Conservation (phyloP, 2,888 invertebrate genomes). For the Himalopsyche kuldschensis region DNA sequence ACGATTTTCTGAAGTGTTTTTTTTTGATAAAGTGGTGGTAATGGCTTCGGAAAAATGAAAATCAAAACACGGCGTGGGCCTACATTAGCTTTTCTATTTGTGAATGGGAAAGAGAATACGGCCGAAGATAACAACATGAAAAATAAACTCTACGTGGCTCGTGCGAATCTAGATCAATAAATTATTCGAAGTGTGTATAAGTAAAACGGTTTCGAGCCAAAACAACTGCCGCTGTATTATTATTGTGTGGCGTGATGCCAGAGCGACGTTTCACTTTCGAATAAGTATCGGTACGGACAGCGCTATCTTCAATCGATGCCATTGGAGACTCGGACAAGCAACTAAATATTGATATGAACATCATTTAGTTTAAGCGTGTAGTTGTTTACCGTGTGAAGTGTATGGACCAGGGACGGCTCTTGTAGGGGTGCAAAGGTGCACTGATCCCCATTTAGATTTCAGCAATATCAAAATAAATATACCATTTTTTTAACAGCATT, state of each 20-base stretch:
- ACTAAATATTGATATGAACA: too few relatives aligned
- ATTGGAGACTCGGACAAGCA: too few relatives aligned
- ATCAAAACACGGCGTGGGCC: neutral
- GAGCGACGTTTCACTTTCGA: neutral
- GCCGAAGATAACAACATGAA: neutral
- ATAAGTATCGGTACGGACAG: too few relatives aligned
- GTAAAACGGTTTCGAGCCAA: neutral
- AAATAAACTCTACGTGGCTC: neutral
- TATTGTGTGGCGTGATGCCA: neutral
- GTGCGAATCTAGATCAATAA: neutral
- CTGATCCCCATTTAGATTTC: too few relatives aligned
- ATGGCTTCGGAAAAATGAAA: neutral
- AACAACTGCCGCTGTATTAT: neutral
- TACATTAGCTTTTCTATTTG: neutral
- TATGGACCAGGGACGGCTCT: too few relatives aligned
- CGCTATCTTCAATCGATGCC: too few relatives aligned
- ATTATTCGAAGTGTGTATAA: neutral
- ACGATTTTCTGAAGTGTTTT: too few relatives aligned
- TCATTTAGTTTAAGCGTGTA: too few relatives aligned
- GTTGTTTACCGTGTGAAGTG: too few relatives aligned
- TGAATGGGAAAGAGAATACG: neutral
- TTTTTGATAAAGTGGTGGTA: neutral
- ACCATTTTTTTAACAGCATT: too few relatives aligned
- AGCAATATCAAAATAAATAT: too few relatives aligned
- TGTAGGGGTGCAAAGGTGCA: too few relatives aligned